Evolutionary conservation across 2,113 vertebrate species (phyloP), one percentile per base, ranked within the genome.

Genomic region (Nerophis lumbriciformis): DNA sequence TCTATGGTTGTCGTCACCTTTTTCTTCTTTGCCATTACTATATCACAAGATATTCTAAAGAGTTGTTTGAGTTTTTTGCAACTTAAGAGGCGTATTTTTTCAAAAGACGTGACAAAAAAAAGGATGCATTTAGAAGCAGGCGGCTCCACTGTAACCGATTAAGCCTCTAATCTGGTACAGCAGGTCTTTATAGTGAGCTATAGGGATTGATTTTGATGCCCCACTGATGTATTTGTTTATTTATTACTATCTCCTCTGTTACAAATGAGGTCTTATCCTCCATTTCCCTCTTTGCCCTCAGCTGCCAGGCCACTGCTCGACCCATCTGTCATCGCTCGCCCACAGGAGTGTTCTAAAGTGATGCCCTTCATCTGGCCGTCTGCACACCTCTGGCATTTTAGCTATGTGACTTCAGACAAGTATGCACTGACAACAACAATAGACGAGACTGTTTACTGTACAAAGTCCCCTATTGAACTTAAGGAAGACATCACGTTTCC

Each of bases 281-380:
- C 8, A 19, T 39, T 59, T 69, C 44, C 58, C 39, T 61, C 39
- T 82, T 35, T 69, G 54, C 69, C 73, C 79, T 53, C 89, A 93
- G 93, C 89, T 94, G 21, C 92, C 93, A 73, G 87, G 80, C 66
- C 89, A 89, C 83, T 92, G 70, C 72, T 88, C 61, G 28, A 84
- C 84, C 73, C 89, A 82, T 83, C 83, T 91, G 57, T 90, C 91
- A 2, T 90, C 92, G n/a, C 75, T 93, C 60, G 88, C 85, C 8
- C 84, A 88, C 86, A 90, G 92, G 71, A 94, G 93, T 47, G 47
- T 94, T 75, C 75, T 94, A 77, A 93, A 92, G 76, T 94, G 88
- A 88, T 64, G 57, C 28, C 73, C 36, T 67, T 63, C 54, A 61
- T 61, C 69, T 72, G 53, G 48, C 72, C 38, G 45, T 47, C 71